A percentile compares a stretch with the other conserved stretches of the same genome.
phyloP scores from a whole-genome alignment of 2,113 vertebrate species.

The Sinocyclocheilus rhinocerous region DNA sequence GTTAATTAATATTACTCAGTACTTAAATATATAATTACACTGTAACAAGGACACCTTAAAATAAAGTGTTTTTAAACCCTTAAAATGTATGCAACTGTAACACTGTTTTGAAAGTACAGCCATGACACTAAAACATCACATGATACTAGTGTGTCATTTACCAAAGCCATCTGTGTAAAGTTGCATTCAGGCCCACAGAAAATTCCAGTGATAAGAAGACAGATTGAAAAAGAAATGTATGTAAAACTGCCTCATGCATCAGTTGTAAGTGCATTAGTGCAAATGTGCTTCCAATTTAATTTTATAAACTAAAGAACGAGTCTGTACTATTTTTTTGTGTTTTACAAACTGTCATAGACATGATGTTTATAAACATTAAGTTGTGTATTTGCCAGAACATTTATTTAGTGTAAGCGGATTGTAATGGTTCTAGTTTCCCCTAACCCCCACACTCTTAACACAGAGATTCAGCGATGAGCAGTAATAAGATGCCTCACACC shows the following conservation, averaged over 20 bases:
- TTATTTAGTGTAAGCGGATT: background rate
- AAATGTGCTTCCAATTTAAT: background rate
- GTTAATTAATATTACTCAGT: too few species aligned
- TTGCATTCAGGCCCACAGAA: background rate
- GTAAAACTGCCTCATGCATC: background rate
- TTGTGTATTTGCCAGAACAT: background rate
- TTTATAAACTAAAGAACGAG: background rate
- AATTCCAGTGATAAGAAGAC: background rate
- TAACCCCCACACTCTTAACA: conserved; percentile 34
- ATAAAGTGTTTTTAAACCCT: background rate
- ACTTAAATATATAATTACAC: too few species aligned
- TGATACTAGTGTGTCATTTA: background rate
- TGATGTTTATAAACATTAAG: background rate
- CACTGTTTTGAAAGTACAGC: background rate
- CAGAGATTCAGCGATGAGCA: conserved; percentile 94
- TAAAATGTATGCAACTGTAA: background rate
- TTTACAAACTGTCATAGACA: background rate
- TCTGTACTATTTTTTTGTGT: background rate
- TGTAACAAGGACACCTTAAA: too few species aligned
- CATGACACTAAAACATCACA: background rate
- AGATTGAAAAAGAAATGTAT: background rate
- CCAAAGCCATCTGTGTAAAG: background rate
- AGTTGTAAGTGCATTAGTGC: background rate
- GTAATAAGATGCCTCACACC: conserved; percentile 92
- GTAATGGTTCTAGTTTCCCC: background rate